A percentile compares a stretch with the other conserved stretches of the same genome.
Evolutionary conservation across 1,140 invertebrate species (phyloP).

Genomic region (Lepidostoma basale): DNA sequence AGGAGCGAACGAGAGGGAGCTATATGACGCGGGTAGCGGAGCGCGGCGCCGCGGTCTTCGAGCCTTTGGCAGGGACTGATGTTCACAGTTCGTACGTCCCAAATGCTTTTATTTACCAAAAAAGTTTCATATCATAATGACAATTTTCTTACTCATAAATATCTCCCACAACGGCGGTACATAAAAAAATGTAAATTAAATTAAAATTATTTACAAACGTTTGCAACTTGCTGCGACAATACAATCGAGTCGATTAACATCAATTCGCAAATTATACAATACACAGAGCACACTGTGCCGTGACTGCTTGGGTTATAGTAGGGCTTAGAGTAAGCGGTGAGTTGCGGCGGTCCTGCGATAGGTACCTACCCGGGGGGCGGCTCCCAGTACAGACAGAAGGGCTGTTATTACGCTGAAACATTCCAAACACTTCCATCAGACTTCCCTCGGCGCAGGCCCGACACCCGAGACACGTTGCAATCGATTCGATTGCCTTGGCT

Average conservation of each 20-base stretch:
- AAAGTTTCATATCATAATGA: slow-evolving; percentile 39
- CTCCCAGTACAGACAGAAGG: slow-evolving; percentile 12
- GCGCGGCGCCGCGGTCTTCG: slow-evolving; percentile 35
- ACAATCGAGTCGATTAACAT: slow-evolving; percentile 27
- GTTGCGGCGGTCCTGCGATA: slow-evolving; percentile 35
- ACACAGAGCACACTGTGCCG: not conserved
- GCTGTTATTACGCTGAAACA: slow-evolving; percentile 44
- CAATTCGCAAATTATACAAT: slow-evolving; percentile 32
- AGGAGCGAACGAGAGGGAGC: slow-evolving; percentile 37
- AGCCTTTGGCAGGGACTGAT: slow-evolving; percentile 47
- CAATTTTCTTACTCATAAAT: slow-evolving; percentile 43
- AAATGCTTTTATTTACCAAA: slow-evolving; percentile 45
- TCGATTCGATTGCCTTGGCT: not conserved
- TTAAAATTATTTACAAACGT: slow-evolving; percentile 45
- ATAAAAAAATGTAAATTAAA: slow-evolving; percentile 39
- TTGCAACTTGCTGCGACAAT: slow-evolving; percentile 33
- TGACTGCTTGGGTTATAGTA: not conserved
- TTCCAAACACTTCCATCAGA: slow-evolving; percentile 40
- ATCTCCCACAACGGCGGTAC: slow-evolving; percentile 38
- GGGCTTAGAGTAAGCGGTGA: slow-evolving; percentile 34
- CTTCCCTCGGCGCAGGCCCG: not conserved
- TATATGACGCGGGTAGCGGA: slow-evolving; percentile 39
- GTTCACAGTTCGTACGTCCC: slow-evolving; percentile 41
- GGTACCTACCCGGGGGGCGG: slow-evolving; percentile 16
- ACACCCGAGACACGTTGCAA: slow-evolving; percentile 1